phyloP scores from a whole-genome alignment of 2,113 vertebrate genomes.

The Eupsittula cactorum region DNA sequence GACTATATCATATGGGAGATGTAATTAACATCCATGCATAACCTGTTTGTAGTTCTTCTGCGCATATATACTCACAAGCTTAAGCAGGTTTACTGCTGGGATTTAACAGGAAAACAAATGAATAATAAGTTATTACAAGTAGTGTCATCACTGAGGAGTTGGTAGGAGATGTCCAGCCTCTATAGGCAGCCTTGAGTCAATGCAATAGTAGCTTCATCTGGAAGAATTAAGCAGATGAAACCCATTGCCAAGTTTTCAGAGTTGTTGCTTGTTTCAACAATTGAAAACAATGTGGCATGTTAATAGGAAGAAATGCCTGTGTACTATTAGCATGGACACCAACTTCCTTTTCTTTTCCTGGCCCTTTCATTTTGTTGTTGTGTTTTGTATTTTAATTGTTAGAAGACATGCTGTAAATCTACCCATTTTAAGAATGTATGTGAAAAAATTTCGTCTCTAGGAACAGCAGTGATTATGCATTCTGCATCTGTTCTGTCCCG shows the following conservation, averaged over 20 bases:
- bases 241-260: background rate
- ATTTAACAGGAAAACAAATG: background rate
- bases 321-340: background rate
- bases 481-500: background rate
- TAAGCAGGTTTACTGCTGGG: background rate
- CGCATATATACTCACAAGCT: background rate
- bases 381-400: background rate
- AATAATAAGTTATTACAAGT: background rate
- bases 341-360: background rate
- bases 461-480: background rate
- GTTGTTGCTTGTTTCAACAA: background rate
- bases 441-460: background rate
- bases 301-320: background rate
- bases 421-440: background rate
- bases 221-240: background rate
- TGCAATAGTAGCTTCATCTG: background rate
- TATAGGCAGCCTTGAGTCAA: background rate
- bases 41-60: background rate
- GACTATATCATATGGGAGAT: background rate
- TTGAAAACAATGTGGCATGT: rapidly evolving
- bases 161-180: background rate
- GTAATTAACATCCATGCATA: background rate
- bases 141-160: background rate
- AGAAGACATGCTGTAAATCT: background rate
- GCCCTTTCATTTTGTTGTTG: background rate